Evolutionary conservation across 1,140 invertebrate species (phyloP), one percentile per base, ranked within the genome.

Genomic region (Stenopsyche tienmushanensis): DNA sequence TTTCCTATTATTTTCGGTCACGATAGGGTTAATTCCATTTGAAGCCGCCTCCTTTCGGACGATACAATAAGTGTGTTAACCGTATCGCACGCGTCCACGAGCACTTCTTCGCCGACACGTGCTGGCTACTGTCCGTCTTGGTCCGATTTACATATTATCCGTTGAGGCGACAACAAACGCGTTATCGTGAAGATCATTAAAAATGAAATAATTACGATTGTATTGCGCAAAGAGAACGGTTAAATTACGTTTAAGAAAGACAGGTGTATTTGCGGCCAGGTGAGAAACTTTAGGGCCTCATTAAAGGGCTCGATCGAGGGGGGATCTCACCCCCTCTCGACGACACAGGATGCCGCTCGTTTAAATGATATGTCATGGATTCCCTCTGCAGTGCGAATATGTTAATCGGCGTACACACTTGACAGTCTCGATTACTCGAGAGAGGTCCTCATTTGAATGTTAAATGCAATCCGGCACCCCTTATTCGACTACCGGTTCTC

Each of bases 381-480:
- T 17, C 13, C 45, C 17, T 49, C 17, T 8, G 17, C 45, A 20
- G 8, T 49, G 17, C 50, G 24, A 53, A 53, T 53, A 49, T 62
- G 21, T 25, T 62, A 62, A 62, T 62, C 34, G 50, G 9, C 8
- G 13, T 21, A 3, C 17, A 3, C 50, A 15, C 57, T 24, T 49
- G 59, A 49, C 59, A 59, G 34, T 8, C 21, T 47, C 59, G 23
- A 47, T 62, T 62, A 62, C 59, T 62, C 23, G 7, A n/a, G n/a
- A n/a, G n/a, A n/a, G 55, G 2, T n/a, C 41, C 25, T 23, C 47
- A 62, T 62, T 62, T 62, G 34, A 62, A 62, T 49, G 49, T 49
- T 47, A 62, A 62, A 62, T 24, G 24, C 17, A 7, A n/a, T n/a
- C n/a, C n/a, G n/a, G n/a, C n/a, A n/a, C n/a, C n/a, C n/a, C n/a